These are phyloP conservation scores for Epinotia demarniana DNA, from an alignment of 2,888 invertebrate genomes.

Conservation along the genomic window DNA sequence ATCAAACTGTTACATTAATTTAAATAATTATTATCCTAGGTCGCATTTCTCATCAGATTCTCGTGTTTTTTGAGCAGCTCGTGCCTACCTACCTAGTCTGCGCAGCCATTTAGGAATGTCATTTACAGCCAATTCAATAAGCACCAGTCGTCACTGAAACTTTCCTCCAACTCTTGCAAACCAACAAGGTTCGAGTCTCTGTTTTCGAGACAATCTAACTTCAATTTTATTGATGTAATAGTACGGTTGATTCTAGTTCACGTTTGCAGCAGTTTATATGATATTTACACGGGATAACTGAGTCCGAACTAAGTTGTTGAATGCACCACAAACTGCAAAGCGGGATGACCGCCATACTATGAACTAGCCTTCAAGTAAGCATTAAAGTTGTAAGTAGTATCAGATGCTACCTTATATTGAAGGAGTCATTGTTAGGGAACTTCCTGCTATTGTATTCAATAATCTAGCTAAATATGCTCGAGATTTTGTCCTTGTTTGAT, in stretches of 20 bases:
- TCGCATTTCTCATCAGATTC: too few relatives aligned
- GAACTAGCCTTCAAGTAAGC: neutral
- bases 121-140: constrained; percentile 1
- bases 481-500: too few relatives aligned
- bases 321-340: neutral
- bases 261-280: neutral
- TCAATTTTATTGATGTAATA: neutral
- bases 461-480: too few relatives aligned
- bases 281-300: neutral
- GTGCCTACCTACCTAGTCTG: too few relatives aligned
- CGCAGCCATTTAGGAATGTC: neutral
- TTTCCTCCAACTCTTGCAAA: neutral
- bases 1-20: too few relatives aligned
- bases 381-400: too few relatives aligned
- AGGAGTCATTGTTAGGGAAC: too few relatives aligned
- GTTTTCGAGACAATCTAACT: neutral
- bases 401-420: too few relatives aligned
- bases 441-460: too few relatives aligned
- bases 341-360: neutral
- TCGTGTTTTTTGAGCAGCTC: too few relatives aligned
- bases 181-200: neutral
- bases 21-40: too few relatives aligned
- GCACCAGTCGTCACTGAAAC: neutral
- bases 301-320: neutral
- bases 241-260: neutral